Conservation (phyloP, 2,797 vertebrate species). For the Toxotes lorentzi region DNA sequence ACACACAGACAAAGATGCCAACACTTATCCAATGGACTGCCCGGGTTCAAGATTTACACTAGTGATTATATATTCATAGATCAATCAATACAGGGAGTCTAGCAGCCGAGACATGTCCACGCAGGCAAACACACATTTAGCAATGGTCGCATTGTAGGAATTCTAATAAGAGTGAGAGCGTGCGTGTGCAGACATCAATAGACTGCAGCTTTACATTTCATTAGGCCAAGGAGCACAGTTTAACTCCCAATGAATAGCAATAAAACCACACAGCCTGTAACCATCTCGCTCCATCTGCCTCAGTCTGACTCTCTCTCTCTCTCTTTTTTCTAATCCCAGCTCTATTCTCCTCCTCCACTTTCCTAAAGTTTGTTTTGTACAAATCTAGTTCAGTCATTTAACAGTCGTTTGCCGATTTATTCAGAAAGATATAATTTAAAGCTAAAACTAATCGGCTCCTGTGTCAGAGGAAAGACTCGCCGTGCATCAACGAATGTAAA, state of each 20-base stretch:
- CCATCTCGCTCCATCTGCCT: constrained; percentile 62
- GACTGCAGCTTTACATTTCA: constrained; percentile 81
- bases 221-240: constrained; percentile 79
- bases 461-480: constrained; percentile 7
- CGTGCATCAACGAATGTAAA: constrained; percentile 14
- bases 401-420: constrained; percentile 41
- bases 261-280: constrained; percentile 76
- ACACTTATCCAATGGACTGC: constrained; percentile 61
- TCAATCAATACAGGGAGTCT: constrained; percentile 80
- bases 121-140: constrained; percentile 59
- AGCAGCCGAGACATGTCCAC: constrained; percentile 59
- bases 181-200: constrained; percentile 68
- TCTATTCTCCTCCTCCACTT: neutral
- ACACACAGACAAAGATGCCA: constrained; percentile 28
- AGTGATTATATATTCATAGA: constrained; percentile 84
- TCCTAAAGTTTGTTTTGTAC: constrained; percentile 34
- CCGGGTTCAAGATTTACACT: constrained; percentile 76
- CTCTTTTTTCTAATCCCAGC: constrained; percentile 29
- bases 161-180: constrained; percentile 57
- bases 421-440: constrained; percentile 17
- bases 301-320: neutral
- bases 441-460: constrained; percentile 38
- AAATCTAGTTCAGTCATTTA: constrained; percentile 45
- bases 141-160: constrained; percentile 56
- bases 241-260: constrained; percentile 81